These are phyloP conservation scores for Delia radicum DNA, from an alignment of 1,140 invertebrate genomes.

Conservation along the genomic window DNA sequence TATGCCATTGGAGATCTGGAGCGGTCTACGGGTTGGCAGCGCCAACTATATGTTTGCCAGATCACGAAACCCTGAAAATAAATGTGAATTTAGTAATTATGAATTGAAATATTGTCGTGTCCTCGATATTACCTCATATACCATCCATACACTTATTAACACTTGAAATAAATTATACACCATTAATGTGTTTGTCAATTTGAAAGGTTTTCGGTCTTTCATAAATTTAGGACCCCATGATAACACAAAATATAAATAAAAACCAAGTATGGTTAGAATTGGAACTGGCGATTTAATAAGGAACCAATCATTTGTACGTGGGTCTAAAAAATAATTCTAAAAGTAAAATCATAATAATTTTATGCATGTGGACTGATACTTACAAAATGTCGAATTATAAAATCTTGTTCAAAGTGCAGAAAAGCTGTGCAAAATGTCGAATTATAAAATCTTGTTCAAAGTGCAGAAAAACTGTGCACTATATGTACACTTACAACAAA, in stretches of 20 bases:
- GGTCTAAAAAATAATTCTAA: slow-evolving; percentile 48
- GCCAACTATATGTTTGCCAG: slow-evolving; percentile 73
- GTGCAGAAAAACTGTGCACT: too few relatives aligned
- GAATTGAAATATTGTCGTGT: too few relatives aligned
- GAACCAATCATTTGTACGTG: slow-evolving; percentile 80
- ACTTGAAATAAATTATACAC: slow-evolving; percentile 83
- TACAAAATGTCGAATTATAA: not conserved
- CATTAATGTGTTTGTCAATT: slow-evolving; percentile 74
- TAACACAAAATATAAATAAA: slow-evolving; percentile 72
- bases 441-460: too few relatives aligned
- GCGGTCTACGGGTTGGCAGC: slow-evolving; percentile 81
- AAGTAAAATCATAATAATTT: too few relatives aligned
- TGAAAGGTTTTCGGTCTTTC: slow-evolving; percentile 76
- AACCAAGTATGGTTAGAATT: slow-evolving; percentile 67
- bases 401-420: not conserved
- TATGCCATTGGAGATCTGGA: slow-evolving; percentile 70
- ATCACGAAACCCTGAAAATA: slow-evolving; percentile 62
- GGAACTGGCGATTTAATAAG: slow-evolving; percentile 76
- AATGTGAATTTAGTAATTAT: not conserved
- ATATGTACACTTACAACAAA: too few relatives aligned
- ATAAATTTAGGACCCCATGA: slow-evolving; percentile 78
- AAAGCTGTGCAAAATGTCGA: too few relatives aligned
- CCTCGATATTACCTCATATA: slow-evolving; percentile 64
- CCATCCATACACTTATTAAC: slow-evolving; percentile 71
- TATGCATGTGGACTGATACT: not conserved